Percentiles rank a stretch among this genome's conserved stretches.
Conservation (phyloP, 2,888 invertebrate species). For the Kuschelorhynchus macadamiae region DNA sequence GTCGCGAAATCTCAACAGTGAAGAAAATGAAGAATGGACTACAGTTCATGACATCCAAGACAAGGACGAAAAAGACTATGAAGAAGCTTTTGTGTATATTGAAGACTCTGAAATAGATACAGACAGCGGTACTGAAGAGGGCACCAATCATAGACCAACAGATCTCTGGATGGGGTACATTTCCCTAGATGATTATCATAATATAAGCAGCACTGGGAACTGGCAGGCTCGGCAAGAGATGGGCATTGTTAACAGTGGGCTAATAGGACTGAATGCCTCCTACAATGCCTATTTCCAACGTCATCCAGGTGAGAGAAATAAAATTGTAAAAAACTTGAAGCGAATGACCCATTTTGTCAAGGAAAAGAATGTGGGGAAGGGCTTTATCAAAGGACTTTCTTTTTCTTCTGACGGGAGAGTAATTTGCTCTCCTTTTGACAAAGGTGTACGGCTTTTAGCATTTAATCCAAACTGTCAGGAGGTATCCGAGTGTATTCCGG, state of each 20-base stretch:
- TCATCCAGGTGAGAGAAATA: constrained; percentile 63
- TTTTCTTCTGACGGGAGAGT: constrained; percentile 92
- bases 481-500: constrained; percentile 78
- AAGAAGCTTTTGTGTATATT: constrained; percentile 62
- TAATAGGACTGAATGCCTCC: constrained; percentile 58
- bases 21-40: constrained; percentile 94
- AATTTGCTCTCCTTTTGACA: constrained; percentile 91
- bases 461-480: constrained; percentile 85
- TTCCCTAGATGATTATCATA: constrained; percentile 61
- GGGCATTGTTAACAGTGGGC: constrained; percentile 65
- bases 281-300: constrained; percentile 61
- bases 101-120: constrained; percentile 53
- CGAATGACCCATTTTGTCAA: constrained; percentile 87
- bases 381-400: constrained; percentile 93
- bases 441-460: constrained; percentile 87
- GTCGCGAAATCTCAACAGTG: constrained; percentile 88
- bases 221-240: constrained; percentile 55
- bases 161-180: constrained; percentile 68
- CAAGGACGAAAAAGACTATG: constrained; percentile 67
- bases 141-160: constrained; percentile 58
- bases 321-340: constrained; percentile 79
- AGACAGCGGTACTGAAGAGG: constrained; percentile 50
- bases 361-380: constrained; percentile 91
- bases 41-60: constrained; percentile 95
- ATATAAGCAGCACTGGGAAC: constrained; percentile 26